Evolutionary conservation across 2,888 invertebrate genomes (phyloP), one percentile per base, ranked within the genome.

Genomic region (Plebejus anna): DNA sequence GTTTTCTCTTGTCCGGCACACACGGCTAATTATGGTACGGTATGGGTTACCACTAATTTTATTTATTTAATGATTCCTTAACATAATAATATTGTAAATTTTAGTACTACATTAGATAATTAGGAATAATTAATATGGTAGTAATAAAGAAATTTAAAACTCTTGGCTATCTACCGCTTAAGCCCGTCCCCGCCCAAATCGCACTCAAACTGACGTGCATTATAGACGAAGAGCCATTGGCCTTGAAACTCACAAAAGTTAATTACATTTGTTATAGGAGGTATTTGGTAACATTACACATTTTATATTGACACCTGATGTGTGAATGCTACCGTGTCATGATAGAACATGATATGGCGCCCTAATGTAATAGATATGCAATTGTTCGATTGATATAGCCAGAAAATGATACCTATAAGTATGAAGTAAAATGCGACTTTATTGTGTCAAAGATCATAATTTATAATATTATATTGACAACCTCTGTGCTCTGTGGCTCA

Each of bases 231-330:
- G 71, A 71, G 71, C 70, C 22, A 71, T 22, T 22, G 71, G 71
- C 71, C 71, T 71, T 71, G 71, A 71, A 71, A 11, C 71, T 42
- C n/a, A 71, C 47, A 71, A 71, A 71, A 71, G 71, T 71, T 71
- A 71, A 71, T 71, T 71, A 71, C 42, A 47, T 47, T 71, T 71
- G 66, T 32, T 66, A 66, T 32, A 66, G 4, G 22, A 55, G 55
- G 59, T 16, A 13, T 32, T 66, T 66, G 66, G 66, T 66, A 66
- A 66, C 2, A 32, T 66, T 13, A 66, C 22, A 61, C 32, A 28
- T 66, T 9, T 3, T 2, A 28, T n/a, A 71, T 71, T 71, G 70
- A 71, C 70, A 71, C 38, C n/a, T 71, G 42, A 42, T 38, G 38
- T 71, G n/a, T 71, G 70, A 71, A 42, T 71, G 36, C 38, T 32